phyloP scores from a whole-genome alignment of 2,888 invertebrate species.

The Nymphalis polychloros region DNA sequence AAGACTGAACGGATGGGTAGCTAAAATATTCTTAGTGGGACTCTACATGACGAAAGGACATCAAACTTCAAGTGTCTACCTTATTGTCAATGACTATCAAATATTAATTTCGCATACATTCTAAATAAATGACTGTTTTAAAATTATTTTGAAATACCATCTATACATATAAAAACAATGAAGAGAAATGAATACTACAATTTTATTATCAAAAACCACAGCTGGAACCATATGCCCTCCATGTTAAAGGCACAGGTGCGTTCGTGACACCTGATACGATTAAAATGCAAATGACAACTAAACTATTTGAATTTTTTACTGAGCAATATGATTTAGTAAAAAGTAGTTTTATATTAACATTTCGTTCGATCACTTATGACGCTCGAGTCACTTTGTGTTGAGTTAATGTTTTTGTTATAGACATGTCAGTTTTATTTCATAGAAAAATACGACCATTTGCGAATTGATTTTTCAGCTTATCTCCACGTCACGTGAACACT shows the following conservation, averaged over 20 bases:
- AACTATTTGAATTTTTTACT: not conserved
- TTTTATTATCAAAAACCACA: too few species aligned
- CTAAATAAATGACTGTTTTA: too few species aligned
- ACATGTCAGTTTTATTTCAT: not conserved
- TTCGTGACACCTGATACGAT: slow-evolving; percentile 24
- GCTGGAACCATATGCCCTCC: slow-evolving; percentile 9
- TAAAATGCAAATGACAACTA: slow-evolving; percentile 18
- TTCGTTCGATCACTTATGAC: not conserved
- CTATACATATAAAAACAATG: too few species aligned
- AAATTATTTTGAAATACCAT: too few species aligned
- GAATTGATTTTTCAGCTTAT: slow-evolving; percentile 56
- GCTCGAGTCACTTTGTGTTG: not conserved
- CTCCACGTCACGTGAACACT: slow-evolving; percentile 71
- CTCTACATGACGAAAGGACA: too few species aligned
- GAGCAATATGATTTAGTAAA: too few species aligned
- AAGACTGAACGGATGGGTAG: too few species aligned
- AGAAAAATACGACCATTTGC: slow-evolving; percentile 33
- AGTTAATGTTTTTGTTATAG: not conserved
- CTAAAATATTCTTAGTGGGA: too few species aligned
- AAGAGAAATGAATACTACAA: too few species aligned
- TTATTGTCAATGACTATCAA: too few species aligned
- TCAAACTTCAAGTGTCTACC: too few species aligned
- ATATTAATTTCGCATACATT: too few species aligned
- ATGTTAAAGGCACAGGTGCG: slow-evolving; percentile 27
- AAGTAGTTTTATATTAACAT: not conserved